These are phyloP conservation scores for Oscheius sp. DNA, from an alignment of 2,888 invertebrate genomes.

Conservation along the genomic window DNA sequence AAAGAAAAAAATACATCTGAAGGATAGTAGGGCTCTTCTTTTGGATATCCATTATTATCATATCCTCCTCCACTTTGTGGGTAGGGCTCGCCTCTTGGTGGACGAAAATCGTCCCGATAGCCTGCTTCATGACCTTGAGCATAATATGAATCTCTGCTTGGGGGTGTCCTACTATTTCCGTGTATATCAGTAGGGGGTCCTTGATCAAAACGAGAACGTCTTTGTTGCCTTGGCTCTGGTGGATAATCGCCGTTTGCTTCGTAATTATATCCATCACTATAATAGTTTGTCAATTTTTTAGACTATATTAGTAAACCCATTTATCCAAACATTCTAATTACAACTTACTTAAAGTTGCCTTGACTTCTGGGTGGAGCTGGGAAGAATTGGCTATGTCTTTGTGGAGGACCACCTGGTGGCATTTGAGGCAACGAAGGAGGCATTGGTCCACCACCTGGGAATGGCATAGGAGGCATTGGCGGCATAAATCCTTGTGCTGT, in stretches of 20 bases:
- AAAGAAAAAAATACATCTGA: neutral
- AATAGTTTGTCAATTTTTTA: too few relatives aligned
- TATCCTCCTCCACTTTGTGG: neutral
- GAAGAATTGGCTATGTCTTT: slow-evolving; percentile 17
- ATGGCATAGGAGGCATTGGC: slow-evolving; percentile 28
- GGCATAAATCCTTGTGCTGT: slow-evolving; percentile 18
- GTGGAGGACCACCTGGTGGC: slow-evolving; percentile 8
- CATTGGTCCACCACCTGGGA: slow-evolving; percentile 16
- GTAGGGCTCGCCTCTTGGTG: neutral
- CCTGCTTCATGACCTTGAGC: neutral
- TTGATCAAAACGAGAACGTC: slow-evolving; percentile 13
- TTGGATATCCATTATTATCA: slow-evolving; percentile 4
- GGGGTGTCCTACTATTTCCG: too few relatives aligned
- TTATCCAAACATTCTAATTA: too few relatives aligned
- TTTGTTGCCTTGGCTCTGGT: neutral
- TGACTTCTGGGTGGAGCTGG: slow-evolving; percentile 1
- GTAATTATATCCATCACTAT: neutral
- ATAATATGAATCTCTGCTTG: neutral
- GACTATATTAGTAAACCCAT: too few relatives aligned
- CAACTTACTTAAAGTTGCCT: neutral
- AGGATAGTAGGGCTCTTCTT: slow-evolving; percentile 9
- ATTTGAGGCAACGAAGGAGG: slow-evolving; percentile 14
- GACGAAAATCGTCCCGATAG: neutral
- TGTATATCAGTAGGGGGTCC: slow-evolving; percentile 3
- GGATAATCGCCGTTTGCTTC: neutral